phyloP scores from a whole-genome alignment of 2,113 vertebrate genomes.

The Aleadryas rufinucha region DNA sequence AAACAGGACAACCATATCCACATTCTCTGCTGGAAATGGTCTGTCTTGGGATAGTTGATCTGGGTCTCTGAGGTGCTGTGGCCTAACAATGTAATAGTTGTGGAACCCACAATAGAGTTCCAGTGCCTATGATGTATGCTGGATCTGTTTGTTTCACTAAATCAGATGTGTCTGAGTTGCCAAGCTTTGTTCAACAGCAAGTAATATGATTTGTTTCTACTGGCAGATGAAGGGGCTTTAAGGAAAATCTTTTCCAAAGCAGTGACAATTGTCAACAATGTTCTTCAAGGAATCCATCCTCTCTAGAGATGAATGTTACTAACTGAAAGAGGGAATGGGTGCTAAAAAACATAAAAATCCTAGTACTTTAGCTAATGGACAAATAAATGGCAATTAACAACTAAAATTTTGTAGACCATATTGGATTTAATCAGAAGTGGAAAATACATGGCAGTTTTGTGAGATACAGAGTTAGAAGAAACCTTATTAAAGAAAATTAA shows the following conservation, averaged over 20 bases:
- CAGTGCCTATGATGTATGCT: background rate
- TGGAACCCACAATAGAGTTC: background rate
- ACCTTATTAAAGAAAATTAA: background rate
- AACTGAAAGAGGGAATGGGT: background rate
- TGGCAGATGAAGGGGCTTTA: background rate
- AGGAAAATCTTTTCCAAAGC: background rate
- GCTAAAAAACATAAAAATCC: background rate
- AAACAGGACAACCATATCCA: background rate
- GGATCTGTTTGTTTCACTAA: background rate
- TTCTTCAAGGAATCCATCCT: background rate
- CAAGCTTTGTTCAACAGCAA: background rate
- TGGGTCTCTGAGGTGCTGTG: background rate
- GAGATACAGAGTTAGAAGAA: background rate
- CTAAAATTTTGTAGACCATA: background rate
- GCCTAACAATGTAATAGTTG: background rate
- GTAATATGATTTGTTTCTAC: background rate
- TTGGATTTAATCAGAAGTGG: background rate
- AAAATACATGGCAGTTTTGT: background rate
- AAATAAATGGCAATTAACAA: background rate
- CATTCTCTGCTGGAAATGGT: background rate
- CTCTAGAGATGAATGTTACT: background rate
- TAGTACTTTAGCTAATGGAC: background rate
- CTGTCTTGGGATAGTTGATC: background rate
- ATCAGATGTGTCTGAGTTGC: background rate
- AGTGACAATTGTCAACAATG: background rate